Base-by-base conservation (phyloP, 2,797 vertebrate genomes). In the Syngnathus rostellatus region DNA sequence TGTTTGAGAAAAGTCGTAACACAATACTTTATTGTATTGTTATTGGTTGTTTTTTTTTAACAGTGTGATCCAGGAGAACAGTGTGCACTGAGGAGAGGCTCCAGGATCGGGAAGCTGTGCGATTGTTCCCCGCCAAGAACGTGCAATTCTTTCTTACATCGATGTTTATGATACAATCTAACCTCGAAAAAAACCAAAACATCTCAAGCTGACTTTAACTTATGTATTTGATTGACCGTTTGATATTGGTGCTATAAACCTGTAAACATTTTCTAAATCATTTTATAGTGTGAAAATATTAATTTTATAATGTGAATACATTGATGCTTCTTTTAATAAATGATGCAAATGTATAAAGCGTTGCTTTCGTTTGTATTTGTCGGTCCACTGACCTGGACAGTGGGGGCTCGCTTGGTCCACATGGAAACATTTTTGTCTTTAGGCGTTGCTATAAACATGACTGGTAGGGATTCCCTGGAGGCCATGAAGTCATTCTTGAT, bases 401-500 rank as follows among this genome's bases (percentile, higher is more conserved):
- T 93, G 0, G 97, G 97, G 8, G 71, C 78, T 57, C 81, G 83
- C 74, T 88, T 93, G 45, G 97, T 99, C 97, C 95, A 99, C 74
- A 95, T 40, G 5, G 97, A 99, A 11, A 55, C 68, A 60, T 83
- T 94, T 76, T 81, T 92, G 83, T 99, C 96, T 70, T 91, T 94
- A 48, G 96, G 94, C 4, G 94, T 98, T 66, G 93, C 84, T 1
- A 99, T 91, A 81, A 97, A 98, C 94, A 99, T 94, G 78, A 93
- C 78, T 0, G 97, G 96, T 53, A 95, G 89, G 46, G 73, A 91
- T 62, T 92, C 83, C 61, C 97, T 92, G 70, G 91, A 83, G 57
- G 91, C 90, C 78, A 91, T 80, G 82, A 99, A 99, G 79, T 89
- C 85, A 69, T 92, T 97, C 87, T 90, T 94, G 83, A 97, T 94